These are phyloP conservation scores for Picus viridis DNA, from an alignment of 2,797 vertebrate genomes.

Conservation along the genomic window DNA sequence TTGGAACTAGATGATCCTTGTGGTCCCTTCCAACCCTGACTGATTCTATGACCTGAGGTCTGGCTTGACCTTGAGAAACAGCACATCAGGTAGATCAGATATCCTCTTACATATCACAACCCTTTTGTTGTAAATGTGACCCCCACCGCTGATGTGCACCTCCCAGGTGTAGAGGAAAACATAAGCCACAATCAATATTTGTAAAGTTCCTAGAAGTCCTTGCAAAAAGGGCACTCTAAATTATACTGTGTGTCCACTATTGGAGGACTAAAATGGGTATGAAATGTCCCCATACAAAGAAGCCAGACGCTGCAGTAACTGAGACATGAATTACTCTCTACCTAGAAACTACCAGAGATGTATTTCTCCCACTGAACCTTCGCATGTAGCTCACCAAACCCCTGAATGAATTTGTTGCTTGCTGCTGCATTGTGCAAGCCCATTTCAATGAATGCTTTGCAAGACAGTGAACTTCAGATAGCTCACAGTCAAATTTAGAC, in stretches of 20 bases:
- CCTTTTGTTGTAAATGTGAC: neutral
- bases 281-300: neutral
- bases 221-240: neutral
- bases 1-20: too few relatives aligned
- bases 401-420: neutral
- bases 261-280: neutral
- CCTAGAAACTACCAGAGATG: neutral
- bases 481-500: neutral
- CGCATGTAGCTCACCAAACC: neutral
- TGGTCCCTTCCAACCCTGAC: too few relatives aligned
- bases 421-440: neutral
- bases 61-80: neutral
- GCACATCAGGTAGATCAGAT: neutral
- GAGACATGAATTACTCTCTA: neutral
- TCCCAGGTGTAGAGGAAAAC: neutral
- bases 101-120: neutral
- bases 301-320: neutral
- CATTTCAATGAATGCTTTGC: neutral
- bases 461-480: neutral
- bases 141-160: neutral
- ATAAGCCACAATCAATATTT: neutral
- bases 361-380: accelerated
- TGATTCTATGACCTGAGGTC: neutral
- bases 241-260: neutral
- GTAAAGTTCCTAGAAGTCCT: neutral